These are phyloP conservation scores for Acronicta leporina DNA, from an alignment of 2,888 invertebrate species.

Conservation along the genomic window DNA sequence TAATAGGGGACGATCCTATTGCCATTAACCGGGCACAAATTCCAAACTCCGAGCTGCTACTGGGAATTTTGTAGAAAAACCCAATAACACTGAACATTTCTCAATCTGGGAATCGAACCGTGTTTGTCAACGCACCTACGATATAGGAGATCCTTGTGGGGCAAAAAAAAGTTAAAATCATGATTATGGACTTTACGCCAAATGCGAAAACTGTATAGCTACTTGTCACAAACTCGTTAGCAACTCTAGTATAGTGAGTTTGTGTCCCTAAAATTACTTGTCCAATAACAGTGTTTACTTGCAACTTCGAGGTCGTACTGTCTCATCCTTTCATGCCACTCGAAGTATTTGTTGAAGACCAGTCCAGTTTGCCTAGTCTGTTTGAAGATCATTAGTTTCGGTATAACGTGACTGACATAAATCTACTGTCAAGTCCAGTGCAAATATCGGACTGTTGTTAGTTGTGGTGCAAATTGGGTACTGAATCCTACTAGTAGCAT, in stretches of 20 bases:
- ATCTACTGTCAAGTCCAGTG: constrained; percentile 18
- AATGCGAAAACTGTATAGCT: no score
- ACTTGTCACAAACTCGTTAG: neutral
- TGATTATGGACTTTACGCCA: no score
- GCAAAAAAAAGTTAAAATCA: no score
- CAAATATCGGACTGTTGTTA: constrained; percentile 22
- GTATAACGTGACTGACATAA: constrained; percentile 22
- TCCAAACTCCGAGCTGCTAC: no score
- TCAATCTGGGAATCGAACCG: no score
- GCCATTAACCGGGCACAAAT: no score
- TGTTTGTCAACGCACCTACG: no score
- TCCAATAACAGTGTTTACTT: constrained; percentile 4
- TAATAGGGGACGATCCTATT: no score
- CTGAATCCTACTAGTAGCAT: constrained; percentile 35
- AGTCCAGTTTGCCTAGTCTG: constrained; percentile 1
- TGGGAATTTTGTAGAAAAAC: no score
- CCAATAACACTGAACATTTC: no score
- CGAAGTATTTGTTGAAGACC: constrained; percentile 28
- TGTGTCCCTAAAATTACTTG: neutral
- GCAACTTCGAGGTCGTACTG: neutral
- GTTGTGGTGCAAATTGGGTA: constrained; percentile 13
- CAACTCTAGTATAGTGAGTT: neutral
- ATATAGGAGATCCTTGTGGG: no score
- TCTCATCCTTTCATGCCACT: neutral
- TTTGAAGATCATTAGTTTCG: constrained; percentile 45